Base-by-base conservation (phyloP, 2,113 vertebrate species). In the Deroptyus accipitrinus region DNA sequence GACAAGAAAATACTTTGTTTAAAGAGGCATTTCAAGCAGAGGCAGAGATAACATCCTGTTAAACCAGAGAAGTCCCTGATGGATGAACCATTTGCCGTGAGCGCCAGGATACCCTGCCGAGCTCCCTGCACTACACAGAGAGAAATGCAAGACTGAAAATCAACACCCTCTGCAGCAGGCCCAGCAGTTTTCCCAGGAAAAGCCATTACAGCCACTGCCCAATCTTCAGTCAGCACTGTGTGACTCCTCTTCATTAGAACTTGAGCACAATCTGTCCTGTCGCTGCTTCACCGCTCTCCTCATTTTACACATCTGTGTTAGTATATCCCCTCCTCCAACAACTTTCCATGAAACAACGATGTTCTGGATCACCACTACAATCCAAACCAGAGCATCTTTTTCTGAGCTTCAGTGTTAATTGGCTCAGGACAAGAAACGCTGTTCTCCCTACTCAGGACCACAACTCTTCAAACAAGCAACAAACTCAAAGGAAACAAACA, bases 1-100 rank as follows among this genome's bases (percentile, higher is more conserved):
- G 91, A 86, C 51, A 68, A 81, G 76, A 86, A 95, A 94, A 67
- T 39, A 86, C 16, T 83, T 86, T 72, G 77, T 67, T 90, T 92
- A 88, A 63, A 88, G 75, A 73, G 64, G 49, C 1, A 3, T 51
- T 77, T 77, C 1, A 4, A 75, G 76, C 92, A 83, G 83, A 88
- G 54, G 54, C 16, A 83, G 75, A 93, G 79, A 28, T 7, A 89
- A 64, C 12, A 83, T 18, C 62, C 63, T 57, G 63, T 69, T 86
- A 77, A 80, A 88, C 79, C 0, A 86, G 54, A 51, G 46, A 68
- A 74, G 42, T n/a, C 79, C 13, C 72, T 44, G 72, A 75, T 11
- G 70, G 85, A 82, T 6, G 6, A 79, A 48, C 1, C 55, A 23
- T 19, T 22, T 39, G 11, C 79, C n/a, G 30, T 0, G 9, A 84